Percentiles rank a stretch among this genome's conserved stretches.
Conservation (phyloP, 2,888 invertebrate genomes). For the Perdita meconis region DNA sequence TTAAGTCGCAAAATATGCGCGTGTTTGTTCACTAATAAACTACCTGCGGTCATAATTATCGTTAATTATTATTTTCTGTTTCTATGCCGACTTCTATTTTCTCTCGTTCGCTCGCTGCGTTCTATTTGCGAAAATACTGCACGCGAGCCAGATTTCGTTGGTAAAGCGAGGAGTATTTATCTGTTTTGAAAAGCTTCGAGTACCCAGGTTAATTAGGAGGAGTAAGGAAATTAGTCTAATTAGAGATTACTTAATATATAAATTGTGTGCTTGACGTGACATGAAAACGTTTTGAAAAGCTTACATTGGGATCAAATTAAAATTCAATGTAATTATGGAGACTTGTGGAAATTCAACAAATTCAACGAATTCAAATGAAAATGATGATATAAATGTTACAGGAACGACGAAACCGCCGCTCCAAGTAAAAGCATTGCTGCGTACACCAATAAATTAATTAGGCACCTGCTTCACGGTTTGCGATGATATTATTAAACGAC, state of each 20-base stretch:
- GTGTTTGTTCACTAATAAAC: background rate
- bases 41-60: constrained; percentile 3
- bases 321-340: background rate
- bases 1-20: constrained; percentile 14
- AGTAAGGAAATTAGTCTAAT: background rate
- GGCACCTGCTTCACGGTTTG: no score
- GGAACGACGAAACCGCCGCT: no score
- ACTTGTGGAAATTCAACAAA: background rate
- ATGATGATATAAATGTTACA: no score
- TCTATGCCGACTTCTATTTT: background rate
- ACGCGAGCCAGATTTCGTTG: background rate
- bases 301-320: background rate
- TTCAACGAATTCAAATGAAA: no score
- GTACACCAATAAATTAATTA: no score
- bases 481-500: no score
- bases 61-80: constrained; percentile 4
- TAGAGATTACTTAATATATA: background rate
- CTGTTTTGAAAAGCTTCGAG: background rate
- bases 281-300: constrained; percentile 1
- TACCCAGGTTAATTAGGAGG: background rate
- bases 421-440: no score
- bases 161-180: background rate
- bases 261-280: background rate
- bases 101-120: no score
- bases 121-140: background rate